Evolutionary conservation across 1,140 invertebrate species (phyloP), one percentile per base, ranked within the genome.

Genomic region (Hesperophylax magnus): DNA sequence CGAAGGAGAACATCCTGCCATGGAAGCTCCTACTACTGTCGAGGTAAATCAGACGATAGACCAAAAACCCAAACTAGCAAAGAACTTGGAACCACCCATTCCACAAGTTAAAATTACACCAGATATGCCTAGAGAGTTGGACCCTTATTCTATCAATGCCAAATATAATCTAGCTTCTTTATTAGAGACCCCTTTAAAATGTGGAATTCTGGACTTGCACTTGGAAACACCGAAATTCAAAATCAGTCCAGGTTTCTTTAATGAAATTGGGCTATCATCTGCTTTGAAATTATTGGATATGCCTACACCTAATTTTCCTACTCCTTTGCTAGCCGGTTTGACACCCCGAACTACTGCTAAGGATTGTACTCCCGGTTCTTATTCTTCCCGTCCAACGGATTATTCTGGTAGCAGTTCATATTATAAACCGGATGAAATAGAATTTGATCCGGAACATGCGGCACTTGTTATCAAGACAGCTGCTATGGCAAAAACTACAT

Each of bases 361-460:
- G 53, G 77, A 75, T 24, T 24, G 53, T 20, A 80, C 82, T n/a
- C 82, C 82, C 3, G 74, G 60, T 0, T 83, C 82, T n/a, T 69
- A 52, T 58, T 84, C 80, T 9, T 80, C 82, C 17, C 81, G 76
- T 52, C 71, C 58, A 11, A 78, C 80, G 1, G 82, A 78, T 58
- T 84, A 84, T 81, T 84, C 82, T n/a, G 72, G 82, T 20, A 54
- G 80, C 20, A 81, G 82, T n/a, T 84, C 82, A 9, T 84, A 84
- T 56, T 84, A 81, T 60, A 84, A 81, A 76, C 82, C 82, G 1
- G 82, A 84, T 80, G 82, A 84, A 78, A 47, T 84, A n/a, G 82
- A 84, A 20, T 54, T 75, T 47, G 39, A 47, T 47, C 39, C 39
- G 9, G 39, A 47, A 39, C 34, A 39, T 39, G 34, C 34, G 9